Conservation (phyloP, 2,113 vertebrate species). For the Pleuronectes platessa region DNA sequence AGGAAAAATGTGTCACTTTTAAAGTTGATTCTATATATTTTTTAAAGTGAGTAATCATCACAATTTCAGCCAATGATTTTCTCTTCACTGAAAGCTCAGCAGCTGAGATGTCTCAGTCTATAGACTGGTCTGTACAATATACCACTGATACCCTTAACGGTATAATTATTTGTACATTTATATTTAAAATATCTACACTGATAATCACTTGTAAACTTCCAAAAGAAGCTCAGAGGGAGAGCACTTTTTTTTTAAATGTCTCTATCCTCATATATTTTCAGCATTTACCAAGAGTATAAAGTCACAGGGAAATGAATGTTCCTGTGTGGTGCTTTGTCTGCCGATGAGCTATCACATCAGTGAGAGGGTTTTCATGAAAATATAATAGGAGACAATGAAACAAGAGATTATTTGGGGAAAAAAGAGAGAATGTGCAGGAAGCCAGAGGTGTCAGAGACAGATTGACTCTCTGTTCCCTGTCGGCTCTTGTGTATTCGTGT, state of each 20-base stretch:
- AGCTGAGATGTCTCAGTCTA: constrained; percentile 17
- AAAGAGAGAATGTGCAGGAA: constrained; percentile 47
- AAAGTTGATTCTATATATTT: not conserved
- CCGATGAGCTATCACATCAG: constrained; percentile 32
- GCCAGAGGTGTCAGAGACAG: constrained; percentile 70
- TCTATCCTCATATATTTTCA: constrained; percentile 12
- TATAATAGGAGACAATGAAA: constrained; percentile 55
- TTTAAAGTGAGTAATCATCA: not conserved
- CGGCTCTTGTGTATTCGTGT: constrained; percentile 61
- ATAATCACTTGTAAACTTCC: not conserved
- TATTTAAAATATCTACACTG: not conserved
- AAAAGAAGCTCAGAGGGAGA: not conserved
- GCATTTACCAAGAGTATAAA: constrained; percentile 10
- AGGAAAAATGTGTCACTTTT: not conserved
- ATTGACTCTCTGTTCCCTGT: constrained; percentile 52
- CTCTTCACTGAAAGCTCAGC: not conserved
- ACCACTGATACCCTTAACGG: not conserved
- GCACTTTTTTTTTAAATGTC: not conserved
- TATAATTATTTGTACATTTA: constrained; percentile 8
- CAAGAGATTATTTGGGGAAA: constrained; percentile 24
- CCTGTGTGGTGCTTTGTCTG: constrained; percentile 18
- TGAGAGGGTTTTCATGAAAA: constrained; percentile 44
- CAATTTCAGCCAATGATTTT: constrained; percentile 4
- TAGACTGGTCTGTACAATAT: not conserved
- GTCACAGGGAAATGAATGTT: constrained; percentile 22